phyloP scores from a whole-genome alignment of 2,113 vertebrate genomes.

The Urocynchramus pylzowi region DNA sequence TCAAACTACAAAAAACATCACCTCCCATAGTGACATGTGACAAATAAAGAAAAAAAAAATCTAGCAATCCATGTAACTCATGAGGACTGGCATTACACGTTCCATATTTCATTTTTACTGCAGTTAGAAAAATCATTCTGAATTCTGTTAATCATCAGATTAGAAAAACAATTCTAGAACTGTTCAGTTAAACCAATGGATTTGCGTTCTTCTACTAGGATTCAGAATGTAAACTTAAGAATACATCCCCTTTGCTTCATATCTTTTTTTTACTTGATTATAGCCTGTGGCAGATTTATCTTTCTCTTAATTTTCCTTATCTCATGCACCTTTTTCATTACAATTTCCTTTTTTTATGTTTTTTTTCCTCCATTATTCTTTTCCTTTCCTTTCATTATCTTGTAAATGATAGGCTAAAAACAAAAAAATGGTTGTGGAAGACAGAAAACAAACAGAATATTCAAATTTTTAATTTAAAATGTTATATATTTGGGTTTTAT shows the following conservation, averaged over 20 bases:
- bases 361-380: neutral
- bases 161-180: neutral
- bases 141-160: neutral
- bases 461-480: neutral
- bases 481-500: neutral
- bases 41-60: neutral
- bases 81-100: neutral
- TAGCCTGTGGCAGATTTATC: accelerated
- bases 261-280: neutral
- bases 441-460: neutral
- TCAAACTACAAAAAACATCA: neutral
- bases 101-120: neutral
- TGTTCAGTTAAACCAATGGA: neutral
- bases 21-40: neutral
- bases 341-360: neutral
- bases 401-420: neutral
- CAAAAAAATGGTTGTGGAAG: neutral
- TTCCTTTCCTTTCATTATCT: neutral
- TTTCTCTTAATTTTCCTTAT: neutral
- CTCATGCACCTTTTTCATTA: neutral
- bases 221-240: neutral
- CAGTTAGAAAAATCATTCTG: neutral
- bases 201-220: neutral
- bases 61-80: neutral
- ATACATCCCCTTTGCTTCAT: accelerated